Evolutionary conservation across 2,888 invertebrate species (phyloP).

Genomic region (Pteria penguin): DNA sequence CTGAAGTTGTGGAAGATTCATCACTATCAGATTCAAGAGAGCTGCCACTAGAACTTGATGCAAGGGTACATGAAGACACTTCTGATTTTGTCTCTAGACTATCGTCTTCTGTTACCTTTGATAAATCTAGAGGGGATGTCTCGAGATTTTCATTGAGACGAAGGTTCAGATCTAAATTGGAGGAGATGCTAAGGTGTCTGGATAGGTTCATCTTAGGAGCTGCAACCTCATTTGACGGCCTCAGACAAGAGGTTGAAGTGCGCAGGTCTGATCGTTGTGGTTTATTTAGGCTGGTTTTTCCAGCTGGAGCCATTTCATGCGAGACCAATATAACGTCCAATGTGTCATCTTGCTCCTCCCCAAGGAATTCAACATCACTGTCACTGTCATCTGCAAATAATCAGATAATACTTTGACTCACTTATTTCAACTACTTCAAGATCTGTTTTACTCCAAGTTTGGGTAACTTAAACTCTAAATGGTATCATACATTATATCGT

Average conservation of each 20-base stretch:
- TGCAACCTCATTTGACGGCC: background rate
- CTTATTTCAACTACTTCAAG: no score
- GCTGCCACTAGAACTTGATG: no score
- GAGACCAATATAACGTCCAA: constrained; percentile 67
- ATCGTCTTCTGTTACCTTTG: background rate
- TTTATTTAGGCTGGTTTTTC: constrained; percentile 8
- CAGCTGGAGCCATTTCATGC: constrained; percentile 38
- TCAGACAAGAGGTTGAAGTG: background rate
- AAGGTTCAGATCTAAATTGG: constrained; percentile 15
- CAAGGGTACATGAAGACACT: no score
- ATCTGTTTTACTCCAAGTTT: no score
- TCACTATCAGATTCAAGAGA: no score
- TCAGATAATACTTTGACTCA: no score
- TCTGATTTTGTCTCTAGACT: no score
- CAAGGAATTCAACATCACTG: constrained; percentile 67
- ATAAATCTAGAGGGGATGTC: background rate
- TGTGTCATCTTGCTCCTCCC: constrained; percentile 66
- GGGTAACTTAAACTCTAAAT: no score
- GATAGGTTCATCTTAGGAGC: background rate
- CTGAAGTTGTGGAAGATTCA: no score
- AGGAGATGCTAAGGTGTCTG: constrained; percentile 25
- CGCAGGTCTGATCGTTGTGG: background rate
- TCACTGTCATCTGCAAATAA: constrained; percentile 59
- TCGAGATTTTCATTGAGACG: constrained; percentile 4
- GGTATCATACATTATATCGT: no score